phyloP scores from a whole-genome alignment of 2,797 vertebrate genomes.

The Anas georgica region DNA sequence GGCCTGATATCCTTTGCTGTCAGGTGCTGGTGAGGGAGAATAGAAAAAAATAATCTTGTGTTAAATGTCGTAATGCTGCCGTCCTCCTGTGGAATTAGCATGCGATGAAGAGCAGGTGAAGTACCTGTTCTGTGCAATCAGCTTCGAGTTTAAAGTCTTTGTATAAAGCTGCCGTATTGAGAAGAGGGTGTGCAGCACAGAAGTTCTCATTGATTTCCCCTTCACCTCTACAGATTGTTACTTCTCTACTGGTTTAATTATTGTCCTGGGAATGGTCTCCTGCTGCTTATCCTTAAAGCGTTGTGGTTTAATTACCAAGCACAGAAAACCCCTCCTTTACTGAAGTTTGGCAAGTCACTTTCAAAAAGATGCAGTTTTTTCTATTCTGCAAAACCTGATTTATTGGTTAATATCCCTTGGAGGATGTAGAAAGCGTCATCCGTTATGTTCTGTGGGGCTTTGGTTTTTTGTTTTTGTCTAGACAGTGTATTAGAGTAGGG shows the following conservation, averaged over 20 bases:
- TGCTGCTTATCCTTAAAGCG: slow-evolving; percentile 9
- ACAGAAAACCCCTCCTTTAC: background rate
- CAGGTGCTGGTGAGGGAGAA: background rate
- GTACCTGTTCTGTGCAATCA: background rate
- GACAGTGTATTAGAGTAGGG: slow-evolving; percentile 66
- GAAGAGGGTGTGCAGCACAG: background rate
- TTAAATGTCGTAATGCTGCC: background rate
- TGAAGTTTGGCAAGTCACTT: slow-evolving; percentile 55
- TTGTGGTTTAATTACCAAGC: background rate
- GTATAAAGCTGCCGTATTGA: background rate
- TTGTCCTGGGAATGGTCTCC: background rate
- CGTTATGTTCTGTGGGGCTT: slow-evolving; percentile 38
- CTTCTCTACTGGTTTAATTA: slow-evolving; percentile 15
- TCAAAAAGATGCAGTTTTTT: slow-evolving; percentile 32
- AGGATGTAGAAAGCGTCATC: slow-evolving; percentile 48
- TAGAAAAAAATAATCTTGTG: background rate
- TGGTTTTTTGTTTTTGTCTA: slow-evolving; percentile 68
- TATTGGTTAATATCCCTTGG: slow-evolving; percentile 55
- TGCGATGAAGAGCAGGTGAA: background rate
- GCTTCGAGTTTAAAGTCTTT: background rate
- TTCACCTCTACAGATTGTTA: background rate
- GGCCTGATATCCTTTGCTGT: background rate
- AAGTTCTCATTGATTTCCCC: background rate
- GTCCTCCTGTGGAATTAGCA: background rate
- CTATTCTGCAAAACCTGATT: slow-evolving; percentile 57